These are phyloP conservation scores for Pelagia noctiluca DNA, from an alignment of 30 jellyfish, hydroid and myxozoan species.

Conservation along the genomic window DNA sequence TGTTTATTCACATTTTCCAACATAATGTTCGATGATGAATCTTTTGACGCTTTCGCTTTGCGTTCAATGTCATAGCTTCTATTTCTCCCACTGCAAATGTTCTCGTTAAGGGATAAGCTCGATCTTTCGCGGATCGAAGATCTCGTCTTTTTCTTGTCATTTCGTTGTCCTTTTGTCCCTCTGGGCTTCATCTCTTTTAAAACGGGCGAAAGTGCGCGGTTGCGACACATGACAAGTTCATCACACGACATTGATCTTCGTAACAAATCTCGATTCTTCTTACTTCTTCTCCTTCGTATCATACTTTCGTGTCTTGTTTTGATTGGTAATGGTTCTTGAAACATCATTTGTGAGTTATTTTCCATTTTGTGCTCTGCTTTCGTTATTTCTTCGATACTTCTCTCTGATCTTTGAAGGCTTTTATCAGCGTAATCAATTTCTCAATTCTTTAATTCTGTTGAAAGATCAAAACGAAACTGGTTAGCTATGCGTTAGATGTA, in stretches of 20 bases:
- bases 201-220: constrained; percentile 62
- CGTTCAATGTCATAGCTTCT: too few species aligned
- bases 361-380: too few species aligned
- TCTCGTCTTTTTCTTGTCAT: too few species aligned
- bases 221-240: constrained; percentile 55
- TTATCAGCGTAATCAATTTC: too few species aligned
- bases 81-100: too few species aligned
- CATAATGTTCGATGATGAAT: not conserved
- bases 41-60: not conserved
- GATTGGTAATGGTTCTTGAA: constrained; percentile 12
- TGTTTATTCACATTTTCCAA: not conserved
- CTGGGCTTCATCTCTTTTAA: not conserved
- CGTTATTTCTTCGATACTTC: too few species aligned
- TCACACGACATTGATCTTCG: constrained; percentile 75
- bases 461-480: too few species aligned
- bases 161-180: too few species aligned
- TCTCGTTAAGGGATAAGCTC: too few species aligned
- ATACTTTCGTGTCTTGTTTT: constrained; percentile 1
- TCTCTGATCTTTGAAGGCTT: constrained; percentile 11
- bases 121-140: too few species aligned
- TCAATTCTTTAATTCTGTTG: too few species aligned
- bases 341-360: constrained; percentile 10
- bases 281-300: constrained; percentile 28
- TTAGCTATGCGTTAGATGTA: too few species aligned
- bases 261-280: constrained; percentile 3